phyloP scores from a whole-genome alignment of 2,888 invertebrate species.

The Eilema sororculum region DNA sequence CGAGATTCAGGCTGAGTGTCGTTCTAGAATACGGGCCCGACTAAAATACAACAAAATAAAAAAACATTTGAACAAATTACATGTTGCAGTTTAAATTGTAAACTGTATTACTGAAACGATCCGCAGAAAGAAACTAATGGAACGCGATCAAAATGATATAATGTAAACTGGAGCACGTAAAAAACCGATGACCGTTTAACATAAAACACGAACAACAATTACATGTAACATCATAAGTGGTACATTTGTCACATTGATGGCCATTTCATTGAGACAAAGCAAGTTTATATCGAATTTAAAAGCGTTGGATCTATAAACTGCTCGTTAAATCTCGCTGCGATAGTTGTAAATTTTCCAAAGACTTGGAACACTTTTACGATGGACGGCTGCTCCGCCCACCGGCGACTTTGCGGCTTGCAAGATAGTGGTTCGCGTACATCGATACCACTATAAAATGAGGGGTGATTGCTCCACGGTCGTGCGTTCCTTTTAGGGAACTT shows the following conservation, averaged over 20 bases:
- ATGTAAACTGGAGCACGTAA: conserved; percentile 27
- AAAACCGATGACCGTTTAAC: conserved; percentile 46
- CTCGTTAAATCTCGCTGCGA: conserved; percentile 83
- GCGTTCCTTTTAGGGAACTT: conserved; percentile 38
- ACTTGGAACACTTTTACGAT: conserved; percentile 79
- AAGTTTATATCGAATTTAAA: conserved; percentile 81
- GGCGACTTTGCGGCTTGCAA: conserved; percentile 75
- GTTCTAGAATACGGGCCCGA: too few relatives aligned
- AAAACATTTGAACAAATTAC: conserved; percentile 9
- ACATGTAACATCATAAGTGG: conserved; percentile 60
- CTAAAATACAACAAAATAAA: conserved; percentile 16
- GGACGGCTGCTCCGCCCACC: conserved; percentile 79
- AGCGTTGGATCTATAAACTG: conserved; percentile 83
- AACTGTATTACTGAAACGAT: conserved; percentile 21
- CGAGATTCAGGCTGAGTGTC: too few relatives aligned
- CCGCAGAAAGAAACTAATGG: conserved; percentile 22
- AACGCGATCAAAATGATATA: conserved; percentile 18
- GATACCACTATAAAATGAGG: conserved; percentile 75
- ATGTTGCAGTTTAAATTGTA: conserved; percentile 18
- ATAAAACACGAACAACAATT: conserved; percentile 59
- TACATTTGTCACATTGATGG: conserved; percentile 67
- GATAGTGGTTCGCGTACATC: conserved; percentile 67
- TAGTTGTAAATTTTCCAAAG: conserved; percentile 83
- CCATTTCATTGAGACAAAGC: conserved; percentile 74
- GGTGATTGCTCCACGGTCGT: conserved; percentile 52